Evolutionary conservation across 2,888 invertebrate species (phyloP).

Genomic region (Drosophila stalkeri): DNA sequence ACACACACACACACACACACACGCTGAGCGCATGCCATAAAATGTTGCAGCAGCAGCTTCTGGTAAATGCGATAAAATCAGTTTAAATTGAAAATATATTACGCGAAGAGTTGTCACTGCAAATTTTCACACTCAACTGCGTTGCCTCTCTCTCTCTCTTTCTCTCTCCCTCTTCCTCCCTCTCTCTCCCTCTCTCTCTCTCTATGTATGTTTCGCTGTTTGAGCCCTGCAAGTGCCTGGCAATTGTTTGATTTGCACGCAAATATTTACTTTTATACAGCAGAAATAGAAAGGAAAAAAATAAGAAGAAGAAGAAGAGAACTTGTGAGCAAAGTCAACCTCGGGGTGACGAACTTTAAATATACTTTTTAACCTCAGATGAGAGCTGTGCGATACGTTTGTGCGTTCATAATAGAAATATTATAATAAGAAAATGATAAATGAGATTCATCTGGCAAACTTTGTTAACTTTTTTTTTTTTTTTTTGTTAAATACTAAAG

Average conservation of each 20-base stretch:
- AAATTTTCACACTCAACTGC: slow-evolving; percentile 29
- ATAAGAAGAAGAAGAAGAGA: too few species aligned
- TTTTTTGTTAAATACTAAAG: background rate
- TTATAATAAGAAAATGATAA: too few species aligned
- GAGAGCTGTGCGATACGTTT: background rate
- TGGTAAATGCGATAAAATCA: slow-evolving; percentile 72
- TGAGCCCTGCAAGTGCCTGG: slow-evolving; percentile 18
- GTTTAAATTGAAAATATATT: slow-evolving; percentile 69
- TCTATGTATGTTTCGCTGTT: background rate
- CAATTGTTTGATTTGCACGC: slow-evolving; percentile 24
- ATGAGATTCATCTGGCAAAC: background rate
- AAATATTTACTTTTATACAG: slow-evolving; percentile 18
- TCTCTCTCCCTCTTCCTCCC: background rate
- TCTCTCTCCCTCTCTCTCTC: background rate
- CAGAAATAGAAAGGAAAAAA: background rate
- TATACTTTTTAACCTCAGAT: background rate
- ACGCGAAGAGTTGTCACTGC: slow-evolving; percentile 42
- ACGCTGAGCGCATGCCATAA: slow-evolving; percentile 6
- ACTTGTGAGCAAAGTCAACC: background rate
- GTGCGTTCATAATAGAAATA: background rate
- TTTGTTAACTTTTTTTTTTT: too few species aligned
- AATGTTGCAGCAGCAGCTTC: slow-evolving; percentile 35
- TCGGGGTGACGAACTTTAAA: background rate
- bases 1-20: background rate
- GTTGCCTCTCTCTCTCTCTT: background rate